Conservation (phyloP, 2,888 invertebrate genomes). For the Nymphalis urticae region DNA sequence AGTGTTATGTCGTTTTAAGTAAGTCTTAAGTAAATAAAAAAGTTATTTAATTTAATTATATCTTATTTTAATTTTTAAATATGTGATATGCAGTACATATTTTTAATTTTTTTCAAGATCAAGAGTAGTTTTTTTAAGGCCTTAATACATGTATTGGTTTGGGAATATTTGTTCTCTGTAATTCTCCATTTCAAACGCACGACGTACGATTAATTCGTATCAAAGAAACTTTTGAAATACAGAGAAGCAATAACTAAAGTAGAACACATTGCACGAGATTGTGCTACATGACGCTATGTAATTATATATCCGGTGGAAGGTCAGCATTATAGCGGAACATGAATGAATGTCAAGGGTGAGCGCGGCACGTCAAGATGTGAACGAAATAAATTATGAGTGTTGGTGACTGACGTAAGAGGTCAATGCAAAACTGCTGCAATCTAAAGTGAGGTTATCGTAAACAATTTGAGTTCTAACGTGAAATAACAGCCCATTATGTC, state of each 20-base stretch:
- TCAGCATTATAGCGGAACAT: constrained; percentile 15
- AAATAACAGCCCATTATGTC: not conserved
- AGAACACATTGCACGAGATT: constrained; percentile 11
- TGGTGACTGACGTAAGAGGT: constrained; percentile 29
- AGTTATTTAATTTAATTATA: no score
- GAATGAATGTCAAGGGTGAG: constrained; percentile 41
- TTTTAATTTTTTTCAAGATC: no score
- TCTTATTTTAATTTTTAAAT: no score
- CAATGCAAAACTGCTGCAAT: constrained; percentile 28
- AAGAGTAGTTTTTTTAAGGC: no score
- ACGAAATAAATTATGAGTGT: constrained; percentile 33
- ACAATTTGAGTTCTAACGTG: constrained; percentile 5
- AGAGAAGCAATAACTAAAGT: not conserved
- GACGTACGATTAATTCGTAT: not conserved
- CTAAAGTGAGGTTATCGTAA: constrained; percentile 24
- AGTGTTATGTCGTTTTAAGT: no score
- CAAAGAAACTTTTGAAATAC: not conserved
- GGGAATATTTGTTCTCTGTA: no score
- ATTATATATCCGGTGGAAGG: constrained; percentile 23
- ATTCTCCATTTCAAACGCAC: no score
- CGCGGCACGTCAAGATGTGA: constrained; percentile 27
- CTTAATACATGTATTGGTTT: no score
- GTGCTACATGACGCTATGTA: constrained; percentile 12
- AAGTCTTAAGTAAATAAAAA: no score
- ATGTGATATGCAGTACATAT: no score